These are phyloP conservation scores for Capromys pilorides DNA, from an alignment of 2,797 vertebrate genomes.

Conservation along the genomic window DNA sequence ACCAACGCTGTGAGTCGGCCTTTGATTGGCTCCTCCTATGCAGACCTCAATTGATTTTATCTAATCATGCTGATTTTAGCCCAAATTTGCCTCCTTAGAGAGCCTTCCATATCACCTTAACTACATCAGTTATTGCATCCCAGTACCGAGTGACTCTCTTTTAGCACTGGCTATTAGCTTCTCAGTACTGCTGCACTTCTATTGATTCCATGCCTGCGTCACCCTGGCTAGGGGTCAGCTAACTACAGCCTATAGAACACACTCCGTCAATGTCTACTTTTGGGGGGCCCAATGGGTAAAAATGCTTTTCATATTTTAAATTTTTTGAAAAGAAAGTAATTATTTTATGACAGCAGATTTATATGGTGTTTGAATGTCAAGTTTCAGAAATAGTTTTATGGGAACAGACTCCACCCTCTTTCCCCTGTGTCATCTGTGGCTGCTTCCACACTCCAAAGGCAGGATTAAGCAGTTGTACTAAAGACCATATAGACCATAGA, in stretches of 20 bases:
- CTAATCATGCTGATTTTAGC: not conserved
- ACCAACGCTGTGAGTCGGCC: not conserved
- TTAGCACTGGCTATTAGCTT: fast-evolving
- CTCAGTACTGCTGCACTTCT: not conserved
- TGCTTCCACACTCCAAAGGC: fast-evolving
- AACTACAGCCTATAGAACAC: not conserved
- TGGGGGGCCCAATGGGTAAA: not conserved
- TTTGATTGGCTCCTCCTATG: not conserved
- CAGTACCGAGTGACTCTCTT: not conserved
- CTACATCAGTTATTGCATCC: not conserved
- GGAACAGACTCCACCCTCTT: fast-evolving
- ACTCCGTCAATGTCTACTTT: not conserved
- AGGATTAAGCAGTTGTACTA: fast-evolving
- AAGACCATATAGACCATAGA: fast-evolving
- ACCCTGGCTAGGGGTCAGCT: not conserved
- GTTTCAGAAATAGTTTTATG: not conserved
- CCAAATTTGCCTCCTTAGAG: not conserved
- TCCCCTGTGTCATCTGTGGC: not conserved
- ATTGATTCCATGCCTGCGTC: not conserved
- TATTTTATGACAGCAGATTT: not conserved
- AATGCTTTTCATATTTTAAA: not conserved
- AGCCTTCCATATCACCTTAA: not conserved
- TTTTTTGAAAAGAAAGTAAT: too few species aligned
- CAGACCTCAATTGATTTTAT: not conserved
- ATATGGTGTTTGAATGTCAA: not conserved